phyloP scores from a whole-genome alignment of 2,113 vertebrate genomes.

The Tichodroma muraria region DNA sequence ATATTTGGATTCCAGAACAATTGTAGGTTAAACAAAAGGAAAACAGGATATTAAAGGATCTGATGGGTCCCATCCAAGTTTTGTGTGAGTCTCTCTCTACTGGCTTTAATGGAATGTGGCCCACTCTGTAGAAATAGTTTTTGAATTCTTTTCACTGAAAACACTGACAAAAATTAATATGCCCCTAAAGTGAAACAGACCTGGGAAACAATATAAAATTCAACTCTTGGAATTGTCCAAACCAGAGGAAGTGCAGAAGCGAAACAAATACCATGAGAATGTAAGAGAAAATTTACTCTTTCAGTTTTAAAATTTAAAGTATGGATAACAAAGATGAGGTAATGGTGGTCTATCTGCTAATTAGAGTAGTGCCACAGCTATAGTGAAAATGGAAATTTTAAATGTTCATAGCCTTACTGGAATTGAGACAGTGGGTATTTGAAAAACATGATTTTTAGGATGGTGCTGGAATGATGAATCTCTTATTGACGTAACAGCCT shows the following conservation, averaged over 20 bases:
- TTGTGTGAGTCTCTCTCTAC: neutral
- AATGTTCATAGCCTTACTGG: neutral
- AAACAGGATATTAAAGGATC: conserved; percentile 23
- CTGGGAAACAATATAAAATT: conserved; percentile 23
- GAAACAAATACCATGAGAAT: neutral
- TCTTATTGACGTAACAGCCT: neutral
- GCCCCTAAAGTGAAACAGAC: conserved; percentile 22
- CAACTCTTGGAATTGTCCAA: neutral
- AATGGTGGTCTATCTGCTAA: neutral
- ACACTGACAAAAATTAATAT: conserved; percentile 14
- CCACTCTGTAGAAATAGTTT: neutral
- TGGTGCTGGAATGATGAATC: neutral
- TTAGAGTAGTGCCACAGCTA: neutral
- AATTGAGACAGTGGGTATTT: neutral
- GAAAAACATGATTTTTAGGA: neutral
- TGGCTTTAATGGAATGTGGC: conserved; percentile 1
- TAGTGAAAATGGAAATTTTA: neutral
- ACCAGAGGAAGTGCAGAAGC: neutral
- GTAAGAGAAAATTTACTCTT: neutral
- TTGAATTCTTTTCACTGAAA: conserved; percentile 28
- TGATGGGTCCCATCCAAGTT: neutral
- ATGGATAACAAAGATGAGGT: neutral
- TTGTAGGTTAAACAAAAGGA: conserved; percentile 11
- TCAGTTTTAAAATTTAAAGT: neutral
- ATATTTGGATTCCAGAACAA: neutral